Evolutionary conservation across 2,113 vertebrate species (phyloP).

Genomic region (Salvelinus alpinus): DNA sequence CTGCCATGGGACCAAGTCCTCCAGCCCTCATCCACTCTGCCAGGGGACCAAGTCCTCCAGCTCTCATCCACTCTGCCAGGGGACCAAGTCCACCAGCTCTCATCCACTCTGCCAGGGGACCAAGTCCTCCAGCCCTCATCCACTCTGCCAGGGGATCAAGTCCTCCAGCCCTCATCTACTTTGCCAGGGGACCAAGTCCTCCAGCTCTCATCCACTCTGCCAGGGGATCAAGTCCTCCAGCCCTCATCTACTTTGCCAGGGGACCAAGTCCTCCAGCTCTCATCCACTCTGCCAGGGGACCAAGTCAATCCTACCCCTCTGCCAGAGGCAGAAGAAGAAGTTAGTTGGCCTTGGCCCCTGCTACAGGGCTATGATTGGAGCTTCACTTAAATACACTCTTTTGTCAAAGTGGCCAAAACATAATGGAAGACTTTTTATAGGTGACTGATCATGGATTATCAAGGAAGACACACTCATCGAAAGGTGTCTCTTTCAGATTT

Average conservation of each 20-base stretch:
- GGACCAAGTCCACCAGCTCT: neutral
- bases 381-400: neutral
- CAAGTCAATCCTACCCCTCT: conserved; percentile 34
- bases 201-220: conserved; percentile 7
- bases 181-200: too few relatives aligned
- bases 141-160: conserved; percentile 4
- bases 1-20: conserved; percentile 3
- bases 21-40: conserved; percentile 34
- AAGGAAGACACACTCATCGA: too few relatives aligned
- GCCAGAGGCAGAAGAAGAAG: neutral
- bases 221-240: too few relatives aligned
- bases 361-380: neutral
- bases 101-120: neutral
- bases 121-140: neutral
- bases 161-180: too few relatives aligned
- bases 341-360: neutral
- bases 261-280: too few relatives aligned
- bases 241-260: conserved; percentile 13
- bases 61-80: too few relatives aligned
- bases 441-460: too few relatives aligned
- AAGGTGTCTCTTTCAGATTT: too few relatives aligned
- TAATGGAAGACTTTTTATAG: neutral
- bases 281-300: too few relatives aligned
- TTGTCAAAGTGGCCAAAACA: neutral
- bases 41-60: neutral